Conservation (phyloP, 2,797 vertebrate species). For the Malurus splendens region DNA sequence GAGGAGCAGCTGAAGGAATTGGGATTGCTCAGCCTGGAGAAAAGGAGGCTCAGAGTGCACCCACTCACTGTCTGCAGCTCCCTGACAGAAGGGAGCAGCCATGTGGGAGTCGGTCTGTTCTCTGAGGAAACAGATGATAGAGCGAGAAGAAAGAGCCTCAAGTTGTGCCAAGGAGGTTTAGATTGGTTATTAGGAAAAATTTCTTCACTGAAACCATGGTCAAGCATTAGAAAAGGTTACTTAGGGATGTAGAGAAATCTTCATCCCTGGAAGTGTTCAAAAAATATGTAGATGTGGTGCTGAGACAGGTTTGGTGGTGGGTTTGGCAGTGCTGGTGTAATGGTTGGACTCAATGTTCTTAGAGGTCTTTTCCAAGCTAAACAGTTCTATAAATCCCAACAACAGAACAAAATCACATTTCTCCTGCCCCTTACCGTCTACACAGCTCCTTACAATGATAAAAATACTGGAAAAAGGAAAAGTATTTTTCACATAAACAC, state of each 20-base stretch:
- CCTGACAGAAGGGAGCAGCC: background rate
- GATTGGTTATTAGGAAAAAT: background rate
- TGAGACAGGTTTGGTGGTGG: background rate
- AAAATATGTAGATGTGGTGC: background rate
- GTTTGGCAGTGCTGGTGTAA: background rate
- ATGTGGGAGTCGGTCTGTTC: rapidly evolving
- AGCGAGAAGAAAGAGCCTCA: background rate
- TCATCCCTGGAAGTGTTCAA: background rate
- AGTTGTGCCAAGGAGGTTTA: background rate
- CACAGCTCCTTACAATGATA: background rate
- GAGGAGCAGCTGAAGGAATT: background rate
- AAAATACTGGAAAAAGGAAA: background rate
- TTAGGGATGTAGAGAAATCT: background rate
- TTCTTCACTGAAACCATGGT: background rate
- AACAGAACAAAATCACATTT: background rate
- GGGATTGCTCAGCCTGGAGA: background rate
- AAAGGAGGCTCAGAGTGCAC: background rate
- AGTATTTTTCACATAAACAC: background rate
- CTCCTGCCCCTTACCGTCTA: rapidly evolving
- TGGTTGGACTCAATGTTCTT: background rate
- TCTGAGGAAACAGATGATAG: background rate
- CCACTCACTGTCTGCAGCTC: background rate
- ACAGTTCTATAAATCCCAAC: background rate
- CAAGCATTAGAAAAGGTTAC: background rate
- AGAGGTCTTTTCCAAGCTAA: background rate